These are phyloP conservation scores for Zaprionus taronus DNA, from an alignment of 1,140 invertebrate genomes.

Conservation along the genomic window DNA sequence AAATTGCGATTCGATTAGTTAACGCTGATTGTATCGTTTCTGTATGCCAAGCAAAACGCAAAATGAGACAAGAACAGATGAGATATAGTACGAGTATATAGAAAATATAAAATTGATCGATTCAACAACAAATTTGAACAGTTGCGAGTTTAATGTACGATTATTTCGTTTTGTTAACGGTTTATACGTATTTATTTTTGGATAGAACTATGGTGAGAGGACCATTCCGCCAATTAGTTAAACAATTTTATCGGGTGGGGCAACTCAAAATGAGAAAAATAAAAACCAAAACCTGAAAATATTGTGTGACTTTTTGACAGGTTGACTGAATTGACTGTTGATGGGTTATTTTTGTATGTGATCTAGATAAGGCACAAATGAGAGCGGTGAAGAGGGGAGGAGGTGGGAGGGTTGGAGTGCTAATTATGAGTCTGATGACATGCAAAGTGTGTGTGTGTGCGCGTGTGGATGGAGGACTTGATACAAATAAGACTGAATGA, in stretches of 20 bases:
- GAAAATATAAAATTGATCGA: constrained; percentile 34
- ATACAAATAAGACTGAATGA: constrained; percentile 27
- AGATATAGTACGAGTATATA: constrained; percentile 17
- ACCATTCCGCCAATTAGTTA: constrained; percentile 80
- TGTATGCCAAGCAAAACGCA: constrained; percentile 57
- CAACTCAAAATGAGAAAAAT: constrained; percentile 30
- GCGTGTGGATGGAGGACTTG: neutral
- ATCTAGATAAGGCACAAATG: constrained; percentile 51
- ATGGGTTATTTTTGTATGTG: constrained; percentile 39
- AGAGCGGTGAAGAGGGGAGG: neutral
- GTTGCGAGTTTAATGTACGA: constrained; percentile 21
- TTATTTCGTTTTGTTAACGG: constrained; percentile 21
- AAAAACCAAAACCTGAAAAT: constrained; percentile 59
- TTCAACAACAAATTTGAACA: constrained; percentile 39
- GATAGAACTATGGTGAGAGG: constrained; percentile 68
- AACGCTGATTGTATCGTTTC: constrained; percentile 31
- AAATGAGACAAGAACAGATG: constrained; percentile 62
- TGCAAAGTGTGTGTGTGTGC: constrained; percentile 44
- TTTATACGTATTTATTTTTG: constrained; percentile 8
- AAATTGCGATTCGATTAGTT: constrained; percentile 46
- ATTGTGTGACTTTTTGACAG: constrained; percentile 54
- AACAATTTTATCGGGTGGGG: constrained; percentile 31
- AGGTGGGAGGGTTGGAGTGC: constrained; percentile 26
- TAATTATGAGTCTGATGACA: constrained; percentile 76
- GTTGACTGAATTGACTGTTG: constrained; percentile 51